Evolutionary conservation across 2,888 invertebrate species (phyloP), one percentile per base, ranked within the genome.

Genomic region (Deilephila elpenor): DNA sequence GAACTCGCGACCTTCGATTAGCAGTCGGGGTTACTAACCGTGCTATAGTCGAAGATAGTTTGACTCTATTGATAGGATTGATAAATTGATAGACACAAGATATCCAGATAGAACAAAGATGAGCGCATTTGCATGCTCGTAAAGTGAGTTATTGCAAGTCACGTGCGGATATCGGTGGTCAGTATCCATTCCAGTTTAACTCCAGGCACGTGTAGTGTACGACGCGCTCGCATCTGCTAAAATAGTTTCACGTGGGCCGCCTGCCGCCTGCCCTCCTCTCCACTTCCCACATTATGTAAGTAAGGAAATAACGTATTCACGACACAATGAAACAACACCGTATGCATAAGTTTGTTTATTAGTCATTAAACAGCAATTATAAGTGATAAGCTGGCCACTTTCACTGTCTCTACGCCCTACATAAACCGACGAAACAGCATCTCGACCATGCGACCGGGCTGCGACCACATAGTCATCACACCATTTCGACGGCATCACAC

Each of bases 311-410:
- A 44, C 44, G 5, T 34, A 74, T 44, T 56, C 53, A 59, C 59
- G 29, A 60, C 71, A 71, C 71, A 61, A 75, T 75, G 78, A 85
- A 81, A 83, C 56, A 79, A 61, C 59, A 34, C 64, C 71, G 62
- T 78, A 76, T 71, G 73, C 79, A 81, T 79, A 82, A 76, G 75
- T 82, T 82, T 83, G 79, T 91, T 89, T 89, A 91, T 92, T 92
- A 88, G 85, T 88, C 78, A 86, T 87, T 87, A 87, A 88, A 91
- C 93, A 93, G 91, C 87, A 91, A 92, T 92, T 91, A 91, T 90
- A 92, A 91, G 91, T 92, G 79, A 86, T 89, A 91, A 89, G 90
- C 89, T 84, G 51, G 72, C 72, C 71, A 73, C 37, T 70, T 74
- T 67, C 25, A 56, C 44, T n/a, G 51, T 59, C 70, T 34, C 78